A percentile compares a stretch with the other conserved stretches of the same genome.
These are phyloP conservation scores for Podotricha telesiphe DNA, from an alignment of 2,888 invertebrate species.

Conservation along the genomic window DNA sequence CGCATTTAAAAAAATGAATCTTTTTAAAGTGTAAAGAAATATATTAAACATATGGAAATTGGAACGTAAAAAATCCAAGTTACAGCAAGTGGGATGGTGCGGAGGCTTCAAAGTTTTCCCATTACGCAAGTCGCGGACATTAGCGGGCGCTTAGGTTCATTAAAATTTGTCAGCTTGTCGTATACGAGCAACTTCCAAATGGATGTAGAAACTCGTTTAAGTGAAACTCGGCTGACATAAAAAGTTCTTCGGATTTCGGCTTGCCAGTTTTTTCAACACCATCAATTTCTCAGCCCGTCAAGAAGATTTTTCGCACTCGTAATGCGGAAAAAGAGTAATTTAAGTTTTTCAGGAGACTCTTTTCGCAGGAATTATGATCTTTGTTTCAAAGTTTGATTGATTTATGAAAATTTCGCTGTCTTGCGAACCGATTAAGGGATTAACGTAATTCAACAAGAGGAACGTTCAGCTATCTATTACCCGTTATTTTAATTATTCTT, in stretches of 20 bases:
- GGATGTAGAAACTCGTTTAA: constrained; percentile 82
- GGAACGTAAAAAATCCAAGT: constrained; percentile 56
- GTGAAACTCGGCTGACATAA: constrained; percentile 82
- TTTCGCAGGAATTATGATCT: constrained; percentile 80
- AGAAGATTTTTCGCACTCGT: constrained; percentile 83
- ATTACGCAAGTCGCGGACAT: constrained; percentile 78
- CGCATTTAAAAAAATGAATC: constrained; percentile 61
- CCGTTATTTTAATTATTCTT: constrained; percentile 28
- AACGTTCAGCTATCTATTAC: constrained; percentile 31
- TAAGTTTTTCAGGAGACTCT: constrained; percentile 79
- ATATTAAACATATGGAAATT: constrained; percentile 39
- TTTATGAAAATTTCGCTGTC: constrained; percentile 72
- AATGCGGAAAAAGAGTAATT: constrained; percentile 82
- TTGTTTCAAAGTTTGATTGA: constrained; percentile 82
- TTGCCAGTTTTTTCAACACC: constrained; percentile 72
- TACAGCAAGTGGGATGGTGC: constrained; percentile 36
- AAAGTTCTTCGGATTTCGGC: constrained; percentile 76
- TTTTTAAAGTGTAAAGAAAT: constrained; percentile 35
- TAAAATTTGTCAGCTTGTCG: constrained; percentile 83
- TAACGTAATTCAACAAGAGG: constrained; percentile 39
- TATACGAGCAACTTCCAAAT: constrained; percentile 79
- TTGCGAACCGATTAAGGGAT: constrained; percentile 54
- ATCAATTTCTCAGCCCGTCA: constrained; percentile 83
- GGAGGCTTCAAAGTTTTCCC: constrained; percentile 75
- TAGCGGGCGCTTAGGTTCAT: constrained; percentile 81